Conservation (phyloP, 2,888 invertebrate genomes). For the Xylocampa areola region DNA sequence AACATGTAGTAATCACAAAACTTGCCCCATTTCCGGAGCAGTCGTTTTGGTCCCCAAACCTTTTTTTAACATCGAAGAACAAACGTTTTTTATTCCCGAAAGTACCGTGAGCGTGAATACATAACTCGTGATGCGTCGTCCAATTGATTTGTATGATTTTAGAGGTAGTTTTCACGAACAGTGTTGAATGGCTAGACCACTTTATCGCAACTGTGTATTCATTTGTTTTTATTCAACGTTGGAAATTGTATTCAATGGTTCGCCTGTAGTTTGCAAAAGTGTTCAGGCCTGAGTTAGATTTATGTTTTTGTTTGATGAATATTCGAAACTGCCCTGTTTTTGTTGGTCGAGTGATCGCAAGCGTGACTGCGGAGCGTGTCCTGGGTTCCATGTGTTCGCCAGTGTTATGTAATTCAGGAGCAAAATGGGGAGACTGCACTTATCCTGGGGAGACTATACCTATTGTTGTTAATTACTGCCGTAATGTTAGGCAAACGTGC, state of each 20-base stretch:
- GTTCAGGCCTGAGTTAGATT: conserved; percentile 8
- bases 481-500: too few relatives aligned
- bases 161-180: conserved; percentile 37
- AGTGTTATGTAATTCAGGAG: too few relatives aligned
- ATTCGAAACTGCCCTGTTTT: too few relatives aligned
- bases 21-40: conserved; percentile 21
- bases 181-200: conserved; percentile 11
- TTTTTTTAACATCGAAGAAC: conserved; percentile 43
- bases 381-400: too few relatives aligned
- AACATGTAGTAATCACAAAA: conserved; percentile 35
- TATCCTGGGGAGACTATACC: too few relatives aligned
- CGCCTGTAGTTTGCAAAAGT: too few relatives aligned
- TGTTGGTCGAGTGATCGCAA: too few relatives aligned
- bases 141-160: conserved; percentile 46
- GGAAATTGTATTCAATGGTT: too few relatives aligned
- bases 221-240: conserved; percentile 17
- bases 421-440: too few relatives aligned
- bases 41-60: conserved; percentile 9
- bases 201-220: conserved; percentile 26
- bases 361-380: too few relatives aligned
- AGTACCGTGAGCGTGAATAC: conserved; percentile 28
- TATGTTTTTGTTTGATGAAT: conserved; percentile 12
- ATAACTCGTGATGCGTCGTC: conserved; percentile 32
- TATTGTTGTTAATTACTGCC: too few relatives aligned
- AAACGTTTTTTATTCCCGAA: conserved; percentile 30